These are phyloP conservation scores for Eretmochelys imbricata DNA, from an alignment of 2,113 vertebrate genomes.

Conservation along the genomic window DNA sequence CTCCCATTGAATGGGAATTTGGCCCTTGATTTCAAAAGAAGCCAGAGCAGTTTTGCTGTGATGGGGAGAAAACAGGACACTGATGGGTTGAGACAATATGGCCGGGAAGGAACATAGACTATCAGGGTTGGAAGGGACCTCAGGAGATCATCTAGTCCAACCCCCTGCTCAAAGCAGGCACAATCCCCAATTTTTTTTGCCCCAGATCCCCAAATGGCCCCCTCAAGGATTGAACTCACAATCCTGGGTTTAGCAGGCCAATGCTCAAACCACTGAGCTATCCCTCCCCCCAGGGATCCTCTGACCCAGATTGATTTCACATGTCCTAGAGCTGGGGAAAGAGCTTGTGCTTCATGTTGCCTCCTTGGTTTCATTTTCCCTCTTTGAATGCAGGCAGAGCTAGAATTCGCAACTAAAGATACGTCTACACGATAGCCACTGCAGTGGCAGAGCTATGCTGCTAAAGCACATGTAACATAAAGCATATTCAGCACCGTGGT, in stretches of 20 bases:
- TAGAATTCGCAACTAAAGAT: not conserved
- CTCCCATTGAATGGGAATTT: not conserved
- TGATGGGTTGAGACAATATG: not conserved
- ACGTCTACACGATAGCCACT: too few relatives aligned
- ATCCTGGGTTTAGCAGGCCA: too few relatives aligned
- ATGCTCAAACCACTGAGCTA: too few relatives aligned
- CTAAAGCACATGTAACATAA: too few relatives aligned
- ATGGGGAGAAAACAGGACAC: not conserved
- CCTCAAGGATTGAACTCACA: too few relatives aligned
- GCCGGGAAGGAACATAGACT: not conserved
- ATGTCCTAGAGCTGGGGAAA: not conserved
- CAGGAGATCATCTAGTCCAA: too few relatives aligned
- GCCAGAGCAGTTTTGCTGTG: not conserved
- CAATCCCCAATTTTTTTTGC: too few relatives aligned
- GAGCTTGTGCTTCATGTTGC: not conserved
- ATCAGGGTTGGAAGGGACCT: too few relatives aligned
- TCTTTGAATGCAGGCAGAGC: not conserved
- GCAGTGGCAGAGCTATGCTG: too few relatives aligned
- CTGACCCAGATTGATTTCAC: not conserved
- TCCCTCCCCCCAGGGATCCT: not conserved
- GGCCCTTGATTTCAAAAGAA: not conserved
- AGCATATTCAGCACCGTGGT: too few relatives aligned
- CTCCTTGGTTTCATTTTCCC: not conserved
- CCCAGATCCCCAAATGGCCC: too few relatives aligned
- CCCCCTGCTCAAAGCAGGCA: too few relatives aligned